These are phyloP conservation scores for Oxycera nigricornis DNA, from an alignment of 2,888 invertebrate genomes.

Conservation along the genomic window DNA sequence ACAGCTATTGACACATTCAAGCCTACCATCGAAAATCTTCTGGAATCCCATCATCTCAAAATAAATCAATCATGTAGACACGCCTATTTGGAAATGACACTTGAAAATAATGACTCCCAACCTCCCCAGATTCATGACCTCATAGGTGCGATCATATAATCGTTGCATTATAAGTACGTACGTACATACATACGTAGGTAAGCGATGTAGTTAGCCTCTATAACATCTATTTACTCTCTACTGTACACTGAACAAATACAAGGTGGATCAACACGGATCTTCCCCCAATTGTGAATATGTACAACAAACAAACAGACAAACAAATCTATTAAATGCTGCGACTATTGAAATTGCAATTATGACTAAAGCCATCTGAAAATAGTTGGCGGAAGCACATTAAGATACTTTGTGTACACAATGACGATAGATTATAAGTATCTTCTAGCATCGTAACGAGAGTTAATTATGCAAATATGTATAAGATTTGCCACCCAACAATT, in stretches of 20 bases:
- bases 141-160: background rate
- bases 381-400: background rate
- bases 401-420: background rate
- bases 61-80: background rate
- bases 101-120: background rate
- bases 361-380: background rate
- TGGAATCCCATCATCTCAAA: too few species aligned
- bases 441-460: background rate
- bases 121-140: slow-evolving; percentile 28
- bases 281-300: slow-evolving; percentile 29
- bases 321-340: slow-evolving; percentile 3
- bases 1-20: too few species aligned
- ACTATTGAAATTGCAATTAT: slow-evolving; percentile 4
- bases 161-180: background rate
- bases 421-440: background rate
- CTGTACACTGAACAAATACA: slow-evolving; percentile 13
- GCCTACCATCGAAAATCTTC: too few species aligned
- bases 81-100: background rate
- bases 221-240: background rate
- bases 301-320: slow-evolving; percentile 25
- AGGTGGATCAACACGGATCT: slow-evolving; percentile 37
- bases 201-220: background rate
- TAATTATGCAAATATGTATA: background rate
- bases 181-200: background rate
- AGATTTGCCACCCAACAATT: background rate